These are phyloP conservation scores for Neogobius melanostomus DNA, from an alignment of 2,113 vertebrate genomes.

Conservation along the genomic window DNA sequence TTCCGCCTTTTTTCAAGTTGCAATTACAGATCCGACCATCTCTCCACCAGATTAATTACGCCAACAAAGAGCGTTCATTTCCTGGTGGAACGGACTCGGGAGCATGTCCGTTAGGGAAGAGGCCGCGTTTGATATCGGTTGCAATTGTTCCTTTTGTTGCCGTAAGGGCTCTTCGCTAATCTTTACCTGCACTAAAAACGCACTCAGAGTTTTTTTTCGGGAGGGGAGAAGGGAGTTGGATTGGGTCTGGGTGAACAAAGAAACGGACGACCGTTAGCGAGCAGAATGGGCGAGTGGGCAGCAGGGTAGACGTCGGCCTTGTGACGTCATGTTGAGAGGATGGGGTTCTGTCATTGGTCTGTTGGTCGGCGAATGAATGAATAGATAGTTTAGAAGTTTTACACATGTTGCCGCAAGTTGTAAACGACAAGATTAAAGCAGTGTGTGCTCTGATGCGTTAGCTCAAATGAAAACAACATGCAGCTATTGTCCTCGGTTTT, in stretches of 20 bases:
- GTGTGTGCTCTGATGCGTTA: no score
- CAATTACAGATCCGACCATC: slow-evolving; percentile 95
- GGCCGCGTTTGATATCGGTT: slow-evolving; percentile 89
- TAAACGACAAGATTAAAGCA: no score
- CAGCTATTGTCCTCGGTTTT: no score
- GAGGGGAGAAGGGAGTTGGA: background rate
- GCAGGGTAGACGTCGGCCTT: no score
- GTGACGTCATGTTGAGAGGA: background rate
- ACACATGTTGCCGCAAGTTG: no score
- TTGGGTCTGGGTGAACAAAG: background rate
- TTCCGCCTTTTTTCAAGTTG: slow-evolving; percentile 81
- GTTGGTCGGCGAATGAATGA: no score
- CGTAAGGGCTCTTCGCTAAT: slow-evolving; percentile 81
- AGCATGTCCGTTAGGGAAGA: slow-evolving; percentile 91
- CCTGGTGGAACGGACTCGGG: slow-evolving; percentile 79
- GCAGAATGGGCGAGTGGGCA: background rate
- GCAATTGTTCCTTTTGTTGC: slow-evolving; percentile 90
- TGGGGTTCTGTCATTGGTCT: background rate
- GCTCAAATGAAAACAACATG: no score
- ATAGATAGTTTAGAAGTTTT: no score
- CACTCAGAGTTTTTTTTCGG: slow-evolving; percentile 34
- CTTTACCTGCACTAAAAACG: slow-evolving; percentile 88
- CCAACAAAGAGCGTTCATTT: slow-evolving; percentile 97
- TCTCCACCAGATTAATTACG: slow-evolving; percentile 97
- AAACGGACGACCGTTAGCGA: background rate